Evolutionary conservation across 2,888 invertebrate species (phyloP).

Genomic region (Scrobipalpa atriplicella): DNA sequence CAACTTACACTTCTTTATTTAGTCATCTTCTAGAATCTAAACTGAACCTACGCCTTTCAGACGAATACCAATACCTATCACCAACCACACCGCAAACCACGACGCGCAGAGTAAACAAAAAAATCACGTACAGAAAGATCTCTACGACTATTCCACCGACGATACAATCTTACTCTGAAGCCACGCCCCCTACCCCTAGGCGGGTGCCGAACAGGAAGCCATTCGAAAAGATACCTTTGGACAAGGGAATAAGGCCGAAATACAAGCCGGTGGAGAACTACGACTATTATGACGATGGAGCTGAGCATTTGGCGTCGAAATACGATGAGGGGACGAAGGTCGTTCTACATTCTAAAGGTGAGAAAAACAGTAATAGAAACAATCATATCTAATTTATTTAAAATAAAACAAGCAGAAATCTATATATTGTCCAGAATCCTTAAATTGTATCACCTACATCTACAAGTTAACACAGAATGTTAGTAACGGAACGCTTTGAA

Average conservation of each 20-base stretch:
- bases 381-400: neutral
- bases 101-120: slow-evolving; percentile 56
- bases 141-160: slow-evolving; percentile 63
- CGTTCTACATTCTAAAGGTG: slow-evolving; percentile 78
- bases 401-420: no score
- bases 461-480: no score
- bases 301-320: slow-evolving; percentile 76
- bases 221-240: slow-evolving; percentile 55
- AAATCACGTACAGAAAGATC: slow-evolving; percentile 63
- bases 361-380: slow-evolving; percentile 31
- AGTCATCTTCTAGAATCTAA: slow-evolving; percentile 2
- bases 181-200: slow-evolving; percentile 41
- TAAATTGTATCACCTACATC: no score
- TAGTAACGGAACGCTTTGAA: no score
- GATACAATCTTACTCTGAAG: slow-evolving; percentile 34
- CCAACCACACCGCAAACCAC: slow-evolving; percentile 64
- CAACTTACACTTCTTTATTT: neutral
- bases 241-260: slow-evolving; percentile 44
- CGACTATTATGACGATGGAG: slow-evolving; percentile 88
- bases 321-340: slow-evolving; percentile 82
- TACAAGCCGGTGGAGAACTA: slow-evolving; percentile 78
- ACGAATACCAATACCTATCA: slow-evolving; percentile 73
- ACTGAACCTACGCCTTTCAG: slow-evolving; percentile 46
- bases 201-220: slow-evolving; percentile 53
- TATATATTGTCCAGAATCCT: no score